phyloP scores from a whole-genome alignment of 2,113 vertebrate genomes.

The mouse (Mus musculus) region DNA sequence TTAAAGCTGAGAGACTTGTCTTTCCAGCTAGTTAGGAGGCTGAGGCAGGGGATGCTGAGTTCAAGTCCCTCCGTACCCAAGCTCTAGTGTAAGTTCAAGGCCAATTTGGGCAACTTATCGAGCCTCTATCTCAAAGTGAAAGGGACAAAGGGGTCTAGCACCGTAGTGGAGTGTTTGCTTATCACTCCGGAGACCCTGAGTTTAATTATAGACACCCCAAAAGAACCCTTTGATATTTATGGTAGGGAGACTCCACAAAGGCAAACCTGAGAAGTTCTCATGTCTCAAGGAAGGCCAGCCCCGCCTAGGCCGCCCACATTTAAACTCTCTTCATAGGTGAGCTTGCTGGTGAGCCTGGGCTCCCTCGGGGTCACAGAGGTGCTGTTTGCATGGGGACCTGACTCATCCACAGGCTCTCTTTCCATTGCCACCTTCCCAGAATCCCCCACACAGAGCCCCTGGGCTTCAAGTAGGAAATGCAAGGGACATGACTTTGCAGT shows the following conservation, averaged over 20 bases:
- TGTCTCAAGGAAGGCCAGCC: too few species aligned
- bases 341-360: accelerated
- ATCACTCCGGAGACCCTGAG: neutral
- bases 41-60: neutral
- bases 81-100: neutral
- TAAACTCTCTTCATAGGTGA: accelerated
- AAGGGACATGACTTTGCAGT: neutral
- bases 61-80: neutral
- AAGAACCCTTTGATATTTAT: neutral
- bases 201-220: neutral
- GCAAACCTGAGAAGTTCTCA: too few species aligned
- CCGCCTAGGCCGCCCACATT: neutral
- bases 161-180: neutral
- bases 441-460: neutral
- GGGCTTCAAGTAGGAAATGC: neutral
- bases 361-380: accelerated
- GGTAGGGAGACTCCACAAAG: neutral
- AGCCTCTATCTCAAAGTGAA: neutral
- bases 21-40: neutral
- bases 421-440: neutral
- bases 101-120: neutral
- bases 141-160: neutral
- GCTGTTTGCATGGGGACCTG: too few species aligned
- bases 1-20: neutral
- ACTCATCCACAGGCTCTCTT: accelerated